A percentile compares a stretch with the other conserved stretches of the same genome.
Conservation (phyloP, 2,113 vertebrate species). For the Chaenogobius annularis region DNA sequence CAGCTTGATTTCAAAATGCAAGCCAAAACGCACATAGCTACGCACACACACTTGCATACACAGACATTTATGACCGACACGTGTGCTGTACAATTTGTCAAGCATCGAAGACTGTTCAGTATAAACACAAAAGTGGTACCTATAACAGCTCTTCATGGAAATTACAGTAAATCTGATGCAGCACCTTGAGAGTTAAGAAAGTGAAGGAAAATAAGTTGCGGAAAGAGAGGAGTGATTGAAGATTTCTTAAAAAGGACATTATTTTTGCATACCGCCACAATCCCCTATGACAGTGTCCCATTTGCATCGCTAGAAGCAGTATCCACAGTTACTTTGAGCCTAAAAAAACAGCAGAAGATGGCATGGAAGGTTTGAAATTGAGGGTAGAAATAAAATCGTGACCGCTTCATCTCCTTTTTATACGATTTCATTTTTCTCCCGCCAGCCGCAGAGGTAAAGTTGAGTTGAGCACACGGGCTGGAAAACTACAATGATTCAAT, state of each 20-base stretch:
- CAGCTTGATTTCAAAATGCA: slow-evolving; percentile 19
- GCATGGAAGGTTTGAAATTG: slow-evolving; percentile 9
- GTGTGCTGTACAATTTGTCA: slow-evolving; percentile 57
- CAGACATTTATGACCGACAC: slow-evolving; percentile 36
- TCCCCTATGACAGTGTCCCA: slow-evolving; percentile 17
- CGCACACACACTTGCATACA: slow-evolving; percentile 9
- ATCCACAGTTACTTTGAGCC: slow-evolving; percentile 6
- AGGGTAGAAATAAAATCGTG: slow-evolving; percentile 38
- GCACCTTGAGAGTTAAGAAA: slow-evolving; percentile 72
- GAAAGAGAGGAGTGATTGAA: neutral
- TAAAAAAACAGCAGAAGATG: slow-evolving; percentile 19
- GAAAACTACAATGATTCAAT: slow-evolving; percentile 15
- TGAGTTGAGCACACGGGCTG: slow-evolving; percentile 17
- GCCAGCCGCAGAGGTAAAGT: slow-evolving; percentile 19
- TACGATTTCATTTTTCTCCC: slow-evolving; percentile 26
- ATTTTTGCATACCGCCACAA: slow-evolving; percentile 58
- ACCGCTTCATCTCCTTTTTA: slow-evolving; percentile 24
- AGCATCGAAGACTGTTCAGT: slow-evolving; percentile 25
- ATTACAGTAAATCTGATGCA: slow-evolving; percentile 73
- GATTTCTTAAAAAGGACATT: slow-evolving; percentile 63
- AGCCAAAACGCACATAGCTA: slow-evolving; percentile 6
- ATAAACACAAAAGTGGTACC: slow-evolving; percentile 21
- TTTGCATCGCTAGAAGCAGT: slow-evolving; percentile 26
- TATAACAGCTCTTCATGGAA: slow-evolving; percentile 29
- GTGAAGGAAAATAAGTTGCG: slow-evolving; percentile 19